Evolutionary conservation across 2,113 vertebrate species (phyloP).

Genomic region (Camarhynchus parvulus): DNA sequence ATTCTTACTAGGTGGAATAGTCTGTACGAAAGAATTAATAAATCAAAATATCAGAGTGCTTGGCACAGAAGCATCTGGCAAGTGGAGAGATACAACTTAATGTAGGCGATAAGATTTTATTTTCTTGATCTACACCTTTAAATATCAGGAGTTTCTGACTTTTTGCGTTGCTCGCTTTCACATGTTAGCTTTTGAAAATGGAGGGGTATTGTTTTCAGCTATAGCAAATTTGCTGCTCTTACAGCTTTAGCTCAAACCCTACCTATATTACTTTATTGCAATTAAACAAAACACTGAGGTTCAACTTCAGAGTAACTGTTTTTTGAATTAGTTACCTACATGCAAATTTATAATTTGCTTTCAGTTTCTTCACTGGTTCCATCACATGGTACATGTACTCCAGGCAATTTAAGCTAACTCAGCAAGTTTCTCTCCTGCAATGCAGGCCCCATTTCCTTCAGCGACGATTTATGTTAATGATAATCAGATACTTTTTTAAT

Average conservation of each 20-base stretch:
- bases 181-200: neutral
- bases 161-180: neutral
- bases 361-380: conserved; percentile 19
- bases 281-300: neutral
- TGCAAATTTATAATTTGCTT: conserved; percentile 29
- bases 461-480: conserved; percentile 61
- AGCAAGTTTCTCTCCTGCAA: conserved; percentile 26
- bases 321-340: neutral
- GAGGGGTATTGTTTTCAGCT: neutral
- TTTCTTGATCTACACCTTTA: neutral
- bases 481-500: conserved; percentile 67
- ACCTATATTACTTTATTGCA: neutral
- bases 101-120: neutral
- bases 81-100: neutral
- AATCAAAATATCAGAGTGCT: neutral
- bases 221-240: neutral
- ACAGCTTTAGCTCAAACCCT: neutral
- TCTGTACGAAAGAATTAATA: neutral
- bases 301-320: neutral
- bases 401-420: conserved; percentile 42
- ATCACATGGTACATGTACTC: neutral
- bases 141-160: neutral
- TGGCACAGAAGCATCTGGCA: neutral
- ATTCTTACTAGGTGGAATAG: neutral
- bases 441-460: conserved; percentile 48